Conservation (phyloP, 2,888 invertebrate genomes). For the Agonopterix alstromeriana region DNA sequence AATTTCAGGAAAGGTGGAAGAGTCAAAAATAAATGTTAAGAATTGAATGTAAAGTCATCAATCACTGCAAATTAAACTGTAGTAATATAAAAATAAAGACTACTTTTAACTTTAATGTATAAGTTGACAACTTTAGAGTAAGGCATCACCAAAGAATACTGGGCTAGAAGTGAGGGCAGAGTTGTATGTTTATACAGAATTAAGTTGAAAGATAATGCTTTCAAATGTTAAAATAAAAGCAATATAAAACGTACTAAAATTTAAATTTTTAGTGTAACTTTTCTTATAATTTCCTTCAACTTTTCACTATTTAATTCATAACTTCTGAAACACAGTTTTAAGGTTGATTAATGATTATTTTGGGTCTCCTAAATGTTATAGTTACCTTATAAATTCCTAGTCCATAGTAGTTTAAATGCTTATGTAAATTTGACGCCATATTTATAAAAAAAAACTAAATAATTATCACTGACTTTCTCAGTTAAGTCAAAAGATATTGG, state of each 20-base stretch:
- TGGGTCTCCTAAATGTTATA: constrained; percentile 28
- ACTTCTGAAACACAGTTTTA: no score
- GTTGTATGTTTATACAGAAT: constrained; percentile 16
- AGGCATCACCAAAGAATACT: no score
- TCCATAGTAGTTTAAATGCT: constrained; percentile 54
- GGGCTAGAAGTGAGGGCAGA: background rate
- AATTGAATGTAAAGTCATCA: background rate
- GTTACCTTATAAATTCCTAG: constrained; percentile 61
- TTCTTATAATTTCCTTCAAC: no score
- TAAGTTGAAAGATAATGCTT: no score
- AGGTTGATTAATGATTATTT: no score
- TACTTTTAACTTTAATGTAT: no score
- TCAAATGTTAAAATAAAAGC: no score
- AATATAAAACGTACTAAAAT: no score
- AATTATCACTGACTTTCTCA: constrained; percentile 9
- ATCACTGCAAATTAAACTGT: background rate
- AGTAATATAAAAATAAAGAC: background rate
- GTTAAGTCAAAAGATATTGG: constrained; percentile 7
- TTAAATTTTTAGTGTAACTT: no score
- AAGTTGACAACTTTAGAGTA: no score
- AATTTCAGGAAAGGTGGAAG: background rate
- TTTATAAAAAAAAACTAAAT: constrained; percentile 6
- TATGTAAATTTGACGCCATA: constrained; percentile 50
- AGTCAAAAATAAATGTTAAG: no score
- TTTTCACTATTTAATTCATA: no score